Percentiles rank a stretch among this genome's conserved stretches.
These are phyloP conservation scores for Orbicella faveolata DNA, from an alignment of 64 coral and sea anemone species.

Conservation along the genomic window DNA sequence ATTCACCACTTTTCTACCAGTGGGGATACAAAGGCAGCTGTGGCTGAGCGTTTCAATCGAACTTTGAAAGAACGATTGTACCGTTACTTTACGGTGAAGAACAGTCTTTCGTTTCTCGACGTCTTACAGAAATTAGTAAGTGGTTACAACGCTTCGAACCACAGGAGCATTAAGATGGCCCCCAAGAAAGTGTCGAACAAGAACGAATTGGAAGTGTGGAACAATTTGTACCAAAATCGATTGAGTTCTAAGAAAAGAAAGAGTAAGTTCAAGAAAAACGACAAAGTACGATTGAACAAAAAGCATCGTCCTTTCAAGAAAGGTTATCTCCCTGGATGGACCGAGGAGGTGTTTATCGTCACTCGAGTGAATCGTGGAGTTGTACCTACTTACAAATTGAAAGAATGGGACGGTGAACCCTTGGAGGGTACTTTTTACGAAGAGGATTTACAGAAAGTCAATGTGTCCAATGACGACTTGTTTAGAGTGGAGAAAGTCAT, in stretches of 20 bases:
- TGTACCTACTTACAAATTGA: background rate
- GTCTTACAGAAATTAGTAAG: conserved; percentile 6
- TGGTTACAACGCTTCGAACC: background rate
- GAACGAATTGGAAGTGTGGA: conserved; percentile 23
- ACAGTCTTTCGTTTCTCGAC: background rate
- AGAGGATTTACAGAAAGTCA: conserved; percentile 12
- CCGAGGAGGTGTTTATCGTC: conserved; percentile 45
- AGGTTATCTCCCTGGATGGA: conserved; percentile 44
- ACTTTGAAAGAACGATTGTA: conserved; percentile 46
- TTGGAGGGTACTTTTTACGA: conserved; percentile 14
- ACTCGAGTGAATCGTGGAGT: background rate
- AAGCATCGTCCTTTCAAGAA: conserved; percentile 8
- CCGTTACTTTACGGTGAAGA: background rate
- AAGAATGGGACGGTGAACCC: conserved; percentile 18
- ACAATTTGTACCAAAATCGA: conserved; percentile 2
- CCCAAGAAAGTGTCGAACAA: background rate
- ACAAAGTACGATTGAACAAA: background rate
- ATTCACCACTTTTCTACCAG: conserved; percentile 34
- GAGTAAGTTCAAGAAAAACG: background rate
- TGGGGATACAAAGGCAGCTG: conserved; percentile 27
- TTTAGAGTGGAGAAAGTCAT: conserved; percentile 59
- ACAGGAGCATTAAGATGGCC: conserved; percentile 51
- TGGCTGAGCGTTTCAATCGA: conserved; percentile 51
- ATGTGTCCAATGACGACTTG: background rate
- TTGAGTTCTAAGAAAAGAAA: background rate